phyloP scores from a whole-genome alignment of 2,888 invertebrate genomes.

The Diogma glabrata region DNA sequence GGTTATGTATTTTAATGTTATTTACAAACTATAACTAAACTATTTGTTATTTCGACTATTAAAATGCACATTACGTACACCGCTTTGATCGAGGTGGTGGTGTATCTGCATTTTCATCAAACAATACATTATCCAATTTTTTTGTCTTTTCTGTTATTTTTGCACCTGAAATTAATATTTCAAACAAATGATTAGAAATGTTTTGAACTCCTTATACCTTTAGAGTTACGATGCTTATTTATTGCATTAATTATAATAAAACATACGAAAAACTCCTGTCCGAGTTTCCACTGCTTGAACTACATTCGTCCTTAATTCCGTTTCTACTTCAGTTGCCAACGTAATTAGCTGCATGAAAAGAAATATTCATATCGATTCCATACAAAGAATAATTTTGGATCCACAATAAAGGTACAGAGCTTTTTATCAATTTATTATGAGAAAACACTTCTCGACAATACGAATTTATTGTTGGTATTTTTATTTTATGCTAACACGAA shows the following conservation, averaged over 20 bases:
- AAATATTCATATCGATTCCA: too few relatives aligned
- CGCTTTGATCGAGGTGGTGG: neutral
- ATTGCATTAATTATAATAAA: slow-evolving; percentile 9
- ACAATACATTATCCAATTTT: slow-evolving; percentile 52
- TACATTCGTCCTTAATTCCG: slow-evolving; percentile 56
- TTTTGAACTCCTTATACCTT: too few relatives aligned
- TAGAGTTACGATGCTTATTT: slow-evolving; percentile 15
- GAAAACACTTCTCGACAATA: too few relatives aligned
- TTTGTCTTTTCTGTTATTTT: slow-evolving; percentile 47
- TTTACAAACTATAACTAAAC: too few relatives aligned
- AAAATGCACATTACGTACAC: neutral
- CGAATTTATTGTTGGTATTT: neutral
- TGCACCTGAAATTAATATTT: slow-evolving; percentile 45
- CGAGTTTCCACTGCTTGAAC: slow-evolving; percentile 59
- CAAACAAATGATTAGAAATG: too few relatives aligned
- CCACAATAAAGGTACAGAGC: too few relatives aligned
- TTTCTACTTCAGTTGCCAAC: slow-evolving; percentile 55
- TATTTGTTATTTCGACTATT: too few relatives aligned
- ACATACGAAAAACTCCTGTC: slow-evolving; percentile 53
- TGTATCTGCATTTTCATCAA: slow-evolving; percentile 34
- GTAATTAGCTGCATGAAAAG: slow-evolving; percentile 47
- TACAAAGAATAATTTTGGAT: too few relatives aligned
- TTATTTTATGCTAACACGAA: neutral
- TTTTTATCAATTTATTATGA: too few relatives aligned
- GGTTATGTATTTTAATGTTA: too few relatives aligned